Conservation (phyloP, 2,888 invertebrate genomes). For the Nysson spinosus region DNA sequence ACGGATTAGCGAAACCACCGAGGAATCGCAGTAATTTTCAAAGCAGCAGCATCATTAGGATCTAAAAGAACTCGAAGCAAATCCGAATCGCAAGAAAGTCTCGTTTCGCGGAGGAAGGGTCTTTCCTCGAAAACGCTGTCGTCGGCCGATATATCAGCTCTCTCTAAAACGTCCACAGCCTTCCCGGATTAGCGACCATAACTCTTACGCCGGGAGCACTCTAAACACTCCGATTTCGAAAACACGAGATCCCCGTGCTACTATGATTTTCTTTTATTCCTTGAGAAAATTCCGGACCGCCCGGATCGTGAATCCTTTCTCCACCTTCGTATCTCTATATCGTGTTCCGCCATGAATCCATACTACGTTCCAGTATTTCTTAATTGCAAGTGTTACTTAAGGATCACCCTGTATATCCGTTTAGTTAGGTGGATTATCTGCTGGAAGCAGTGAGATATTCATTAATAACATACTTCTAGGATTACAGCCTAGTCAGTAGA, state of each 20-base stretch:
- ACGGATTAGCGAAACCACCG: no score
- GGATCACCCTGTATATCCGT: not conserved
- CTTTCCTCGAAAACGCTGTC: slow-evolving; percentile 37
- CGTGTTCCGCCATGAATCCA: no score
- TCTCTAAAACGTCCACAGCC: slow-evolving; percentile 46
- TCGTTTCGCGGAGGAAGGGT: not conserved
- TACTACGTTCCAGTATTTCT: no score
- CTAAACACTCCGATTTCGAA: slow-evolving; percentile 39
- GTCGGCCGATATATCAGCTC: slow-evolving; percentile 59
- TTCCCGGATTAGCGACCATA: slow-evolving; percentile 69
- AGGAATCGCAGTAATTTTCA: no score
- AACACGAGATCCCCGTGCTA: slow-evolving; percentile 31
- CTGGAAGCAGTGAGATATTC: slow-evolving; percentile 20
- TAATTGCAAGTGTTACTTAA: no score
- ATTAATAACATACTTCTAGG: slow-evolving; percentile 29
- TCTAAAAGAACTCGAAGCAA: no score
- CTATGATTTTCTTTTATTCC: slow-evolving; percentile 14
- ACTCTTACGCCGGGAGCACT: slow-evolving; percentile 49
- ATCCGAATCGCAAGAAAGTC: not conserved
- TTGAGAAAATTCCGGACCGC: slow-evolving; percentile 37
- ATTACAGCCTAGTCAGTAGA: slow-evolving; percentile 38
- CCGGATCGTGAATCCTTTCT: no score
- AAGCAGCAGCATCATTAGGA: no score
- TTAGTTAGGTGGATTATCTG: not conserved
- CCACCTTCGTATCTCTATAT: no score